Evolutionary conservation across 2,113 vertebrate genomes (phyloP).

Genomic region (Eclectus roratus): DNA sequence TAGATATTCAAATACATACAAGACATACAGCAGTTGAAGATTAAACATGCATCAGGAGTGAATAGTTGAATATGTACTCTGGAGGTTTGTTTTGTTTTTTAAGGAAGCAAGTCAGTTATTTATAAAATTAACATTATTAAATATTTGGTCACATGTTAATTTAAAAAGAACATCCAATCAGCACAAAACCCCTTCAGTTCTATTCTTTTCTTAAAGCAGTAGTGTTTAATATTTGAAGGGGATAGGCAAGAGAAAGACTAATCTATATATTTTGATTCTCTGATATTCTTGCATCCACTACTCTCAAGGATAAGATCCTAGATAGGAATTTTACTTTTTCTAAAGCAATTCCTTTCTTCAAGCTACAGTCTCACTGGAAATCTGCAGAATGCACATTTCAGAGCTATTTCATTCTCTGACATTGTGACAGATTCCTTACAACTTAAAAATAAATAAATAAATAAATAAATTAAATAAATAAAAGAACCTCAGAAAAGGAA

Average conservation of each 20-base stretch:
- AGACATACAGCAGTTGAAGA: background rate
- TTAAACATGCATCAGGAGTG: background rate
- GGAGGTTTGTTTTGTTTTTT: background rate
- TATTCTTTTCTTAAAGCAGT: background rate
- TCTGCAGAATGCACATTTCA: background rate
- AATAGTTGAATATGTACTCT: background rate
- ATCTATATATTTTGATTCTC: background rate
- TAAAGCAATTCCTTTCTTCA: background rate
- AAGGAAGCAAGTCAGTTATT: background rate
- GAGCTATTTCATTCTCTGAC: background rate
- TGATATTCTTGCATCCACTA: background rate
- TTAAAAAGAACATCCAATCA: background rate
- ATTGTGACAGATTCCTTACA: background rate
- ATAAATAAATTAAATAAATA: background rate
- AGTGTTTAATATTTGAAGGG: background rate
- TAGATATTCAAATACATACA: background rate
- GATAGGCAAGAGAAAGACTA: background rate
- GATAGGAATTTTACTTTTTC: background rate
- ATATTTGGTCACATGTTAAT: background rate
- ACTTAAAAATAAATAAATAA: background rate
- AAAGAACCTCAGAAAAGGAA: background rate
- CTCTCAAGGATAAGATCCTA: background rate
- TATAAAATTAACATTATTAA: background rate
- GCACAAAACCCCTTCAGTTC: background rate
- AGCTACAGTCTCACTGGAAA: background rate